These are phyloP conservation scores for Oryctolagus cuniculus DNA, from an alignment of 2,113 vertebrate genomes.

Conservation along the genomic window DNA sequence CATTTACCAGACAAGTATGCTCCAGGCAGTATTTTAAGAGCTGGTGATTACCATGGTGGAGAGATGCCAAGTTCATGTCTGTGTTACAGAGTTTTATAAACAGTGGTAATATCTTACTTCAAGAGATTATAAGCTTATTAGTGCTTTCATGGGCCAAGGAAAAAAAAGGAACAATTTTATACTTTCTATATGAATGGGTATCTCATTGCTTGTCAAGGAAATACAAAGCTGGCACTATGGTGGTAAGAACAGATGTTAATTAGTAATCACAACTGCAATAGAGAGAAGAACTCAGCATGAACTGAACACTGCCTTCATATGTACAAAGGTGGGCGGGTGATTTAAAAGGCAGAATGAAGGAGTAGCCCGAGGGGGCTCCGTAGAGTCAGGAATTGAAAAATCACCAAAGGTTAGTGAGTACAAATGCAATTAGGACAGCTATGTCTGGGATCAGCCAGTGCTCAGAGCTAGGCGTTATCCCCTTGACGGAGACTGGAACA, in stretches of 20 bases:
- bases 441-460: background rate
- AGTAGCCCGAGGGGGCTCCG: background rate
- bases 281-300: background rate
- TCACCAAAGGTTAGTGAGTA: background rate
- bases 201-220: background rate
- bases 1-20: background rate
- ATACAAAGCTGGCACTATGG: background rate
- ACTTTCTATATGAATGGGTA: background rate
- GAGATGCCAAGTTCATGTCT: background rate
- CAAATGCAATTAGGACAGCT: background rate
- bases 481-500: background rate
- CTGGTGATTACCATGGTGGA: background rate
- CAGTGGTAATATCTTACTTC: background rate
- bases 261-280: background rate
- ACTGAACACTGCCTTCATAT: background rate
- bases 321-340: background rate
- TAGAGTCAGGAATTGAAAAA: background rate
- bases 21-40: background rate
- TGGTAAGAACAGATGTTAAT: background rate
- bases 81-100: background rate
- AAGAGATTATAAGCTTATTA: background rate
- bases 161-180: slow-evolving; percentile 6
- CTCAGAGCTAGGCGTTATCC: no score
- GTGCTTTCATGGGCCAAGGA: background rate
- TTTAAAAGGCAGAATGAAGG: background rate